Base-by-base conservation (phyloP, 2,888 invertebrate genomes). In the Machimus rusticus region DNA sequence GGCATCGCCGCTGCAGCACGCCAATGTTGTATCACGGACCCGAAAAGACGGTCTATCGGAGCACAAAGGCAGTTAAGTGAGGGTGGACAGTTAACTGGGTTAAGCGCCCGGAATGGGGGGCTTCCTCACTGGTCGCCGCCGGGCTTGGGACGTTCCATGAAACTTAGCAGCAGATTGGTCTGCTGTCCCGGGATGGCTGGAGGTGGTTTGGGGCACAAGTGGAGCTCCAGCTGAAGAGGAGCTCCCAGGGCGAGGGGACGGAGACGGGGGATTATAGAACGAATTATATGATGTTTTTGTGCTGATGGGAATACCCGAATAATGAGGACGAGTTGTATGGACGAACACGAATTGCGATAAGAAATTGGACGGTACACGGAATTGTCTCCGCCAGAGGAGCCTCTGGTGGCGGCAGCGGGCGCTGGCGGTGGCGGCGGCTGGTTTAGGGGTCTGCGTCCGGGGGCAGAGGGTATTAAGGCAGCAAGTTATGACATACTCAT, bases 261-360 rank as follows among this genome's bases (percentile, higher is more conserved):
- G 23, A n/a, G 14, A 28, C 28, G 55, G 51, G 31, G 81, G 81
- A 55, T 51, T 51, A 81, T 81, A 81, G 81, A 81, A 81, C 81
- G 81, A 81, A 46, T 81, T 81, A 51, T 81, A 55, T 51, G 31
- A 34, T 76, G 76, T 76, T 76, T 39, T 76, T 76, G 76, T 76
- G 39, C 76, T 76, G 76, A 39, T 76, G 81, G 81, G 51, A 81
- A 81, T 81, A 55, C 81, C 81, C 16, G 81, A 51, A 81, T 81
- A 81, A 81, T 81, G 55, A 81, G 81, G 81, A 51, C 28, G 43
- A 55, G 81, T 43, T 81, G 81, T 81, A 81, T 81, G 81, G 81
- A 28, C 51, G 55, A 81, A 81, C 81, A 81, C 81, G 81, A 81
- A 81, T 23, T 81, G 81, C 31, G 81, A 51, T 81, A 81, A 46